A percentile compares a stretch with the other conserved stretches of the same genome.
Conservation (phyloP, 2,888 invertebrate genomes). For the Malthinus flaveolus region DNA sequence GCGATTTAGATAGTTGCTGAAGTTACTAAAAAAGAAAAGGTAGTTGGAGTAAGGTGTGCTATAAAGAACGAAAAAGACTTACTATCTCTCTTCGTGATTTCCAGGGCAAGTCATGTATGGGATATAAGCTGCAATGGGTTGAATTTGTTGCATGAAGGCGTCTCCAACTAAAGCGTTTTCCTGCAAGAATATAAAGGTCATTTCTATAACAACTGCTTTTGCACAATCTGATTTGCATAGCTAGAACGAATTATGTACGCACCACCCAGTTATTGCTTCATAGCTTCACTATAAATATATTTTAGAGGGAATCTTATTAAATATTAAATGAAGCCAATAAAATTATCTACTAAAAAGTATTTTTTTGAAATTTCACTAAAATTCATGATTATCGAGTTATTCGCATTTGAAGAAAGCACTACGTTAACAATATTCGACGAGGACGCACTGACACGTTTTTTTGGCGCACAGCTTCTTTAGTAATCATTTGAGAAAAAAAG, state of each 20-base stretch:
- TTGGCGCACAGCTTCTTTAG: not conserved
- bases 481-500: not conserved
- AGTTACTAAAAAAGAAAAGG: conserved; percentile 66
- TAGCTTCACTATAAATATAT: no score
- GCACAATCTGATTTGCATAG: no score
- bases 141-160: conserved; percentile 90
- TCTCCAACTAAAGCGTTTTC: conserved; percentile 84
- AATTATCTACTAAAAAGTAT: no score
- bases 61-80: conserved; percentile 52
- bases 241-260: no score
- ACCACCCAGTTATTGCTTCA: no score
- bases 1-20: conserved; percentile 84
- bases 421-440: no score
- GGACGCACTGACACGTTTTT: no score
- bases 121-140: conserved; percentile 84
- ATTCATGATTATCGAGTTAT: no score
- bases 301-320: no score
- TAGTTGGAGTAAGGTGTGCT: not conserved
- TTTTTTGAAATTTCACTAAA: no score
- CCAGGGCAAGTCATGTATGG: conserved; percentile 95
- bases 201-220: not conserved
- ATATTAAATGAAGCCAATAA: no score
- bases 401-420: no score
- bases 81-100: conserved; percentile 87
- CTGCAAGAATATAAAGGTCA: conserved; percentile 37